A percentile compares a stretch with the other conserved stretches of the same genome.
Conservation (phyloP, 2,797 vertebrate genomes). For the Acanthurus leucopareius region DNA sequence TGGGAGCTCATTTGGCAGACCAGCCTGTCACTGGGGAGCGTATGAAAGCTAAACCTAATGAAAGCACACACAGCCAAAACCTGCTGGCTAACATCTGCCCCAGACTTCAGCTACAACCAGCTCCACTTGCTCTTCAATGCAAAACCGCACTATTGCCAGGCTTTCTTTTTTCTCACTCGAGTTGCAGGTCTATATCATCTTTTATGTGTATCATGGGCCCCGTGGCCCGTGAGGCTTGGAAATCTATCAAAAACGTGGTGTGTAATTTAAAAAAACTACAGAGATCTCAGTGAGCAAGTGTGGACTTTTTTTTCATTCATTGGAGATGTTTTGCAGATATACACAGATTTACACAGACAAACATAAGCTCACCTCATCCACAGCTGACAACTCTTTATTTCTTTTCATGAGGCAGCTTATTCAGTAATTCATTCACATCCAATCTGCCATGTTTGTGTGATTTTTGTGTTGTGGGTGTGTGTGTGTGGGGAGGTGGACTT, state of each 20-base stretch:
- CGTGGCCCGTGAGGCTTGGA: conserved; percentile 28
- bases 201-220: conserved; percentile 31
- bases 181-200: conserved; percentile 48
- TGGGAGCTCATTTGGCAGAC: conserved; percentile 83
- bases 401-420: background rate
- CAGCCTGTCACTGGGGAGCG: conserved; percentile 63
- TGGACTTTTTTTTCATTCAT: background rate
- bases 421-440: conserved; percentile 31
- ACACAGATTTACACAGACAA: conserved; percentile 9
- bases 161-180: conserved; percentile 35
- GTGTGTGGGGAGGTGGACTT: background rate
- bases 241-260: conserved; percentile 37
- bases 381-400: conserved; percentile 1
- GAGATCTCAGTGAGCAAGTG: conserved; percentile 24
- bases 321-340: conserved; percentile 34
- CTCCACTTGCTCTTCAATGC: conserved; percentile 47
- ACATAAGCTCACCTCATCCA: conserved; percentile 19
- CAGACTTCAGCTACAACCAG: conserved; percentile 59
- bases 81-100: conserved; percentile 67
- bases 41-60: conserved; percentile 78
- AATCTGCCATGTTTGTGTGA: conserved; percentile 11
- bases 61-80: conserved; percentile 74
- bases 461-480: background rate
- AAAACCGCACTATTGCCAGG: conserved; percentile 39
- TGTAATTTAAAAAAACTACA: conserved; percentile 50